Evolutionary conservation across 2,888 invertebrate species (phyloP).

Genomic region (Drosophila neonasuta): DNA sequence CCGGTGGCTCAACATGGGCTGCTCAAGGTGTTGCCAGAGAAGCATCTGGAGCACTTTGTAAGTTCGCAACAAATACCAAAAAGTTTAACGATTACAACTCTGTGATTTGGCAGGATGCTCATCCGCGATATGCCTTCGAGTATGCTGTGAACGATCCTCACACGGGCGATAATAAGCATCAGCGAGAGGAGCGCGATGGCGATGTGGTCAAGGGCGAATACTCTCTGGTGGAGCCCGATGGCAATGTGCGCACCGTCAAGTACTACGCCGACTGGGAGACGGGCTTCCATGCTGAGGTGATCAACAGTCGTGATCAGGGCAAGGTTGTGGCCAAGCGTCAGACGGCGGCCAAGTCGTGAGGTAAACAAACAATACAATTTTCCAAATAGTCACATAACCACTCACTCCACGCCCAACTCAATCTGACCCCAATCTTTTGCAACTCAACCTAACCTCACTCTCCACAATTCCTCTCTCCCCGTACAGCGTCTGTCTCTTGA

Average conservation of each 20-base stretch:
- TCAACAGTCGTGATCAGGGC: conserved; percentile 85
- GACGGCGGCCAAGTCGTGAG: conserved; percentile 63
- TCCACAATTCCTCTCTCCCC: background rate
- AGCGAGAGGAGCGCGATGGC: conserved; percentile 88
- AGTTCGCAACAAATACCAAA: conserved; percentile 68
- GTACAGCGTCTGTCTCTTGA: conserved; percentile 17
- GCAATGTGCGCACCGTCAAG: conserved; percentile 88
- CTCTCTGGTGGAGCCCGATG: conserved; percentile 88
- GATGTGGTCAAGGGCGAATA: conserved; percentile 89
- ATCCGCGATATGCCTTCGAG: conserved; percentile 88
- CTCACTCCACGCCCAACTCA: background rate
- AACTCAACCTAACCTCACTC: background rate
- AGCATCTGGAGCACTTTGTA: conserved; percentile 86
- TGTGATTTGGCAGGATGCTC: conserved; percentile 83
- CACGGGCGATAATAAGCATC: conserved; percentile 89
- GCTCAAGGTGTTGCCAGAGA: conserved; percentile 84
- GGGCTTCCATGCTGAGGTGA: conserved; percentile 89
- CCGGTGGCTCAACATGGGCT: conserved; percentile 80
- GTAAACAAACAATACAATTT: conserved; percentile 11
- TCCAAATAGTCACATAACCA: background rate
- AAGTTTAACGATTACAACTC: background rate
- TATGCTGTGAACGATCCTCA: conserved; percentile 89
- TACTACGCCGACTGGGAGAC: conserved; percentile 91
- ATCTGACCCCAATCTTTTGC: background rate
- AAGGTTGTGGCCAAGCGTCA: conserved; percentile 80